Evolutionary conservation across 2,797 vertebrate species (phyloP), one percentile per base, ranked within the genome.

Genomic region (Eospalax fontanierii): DNA sequence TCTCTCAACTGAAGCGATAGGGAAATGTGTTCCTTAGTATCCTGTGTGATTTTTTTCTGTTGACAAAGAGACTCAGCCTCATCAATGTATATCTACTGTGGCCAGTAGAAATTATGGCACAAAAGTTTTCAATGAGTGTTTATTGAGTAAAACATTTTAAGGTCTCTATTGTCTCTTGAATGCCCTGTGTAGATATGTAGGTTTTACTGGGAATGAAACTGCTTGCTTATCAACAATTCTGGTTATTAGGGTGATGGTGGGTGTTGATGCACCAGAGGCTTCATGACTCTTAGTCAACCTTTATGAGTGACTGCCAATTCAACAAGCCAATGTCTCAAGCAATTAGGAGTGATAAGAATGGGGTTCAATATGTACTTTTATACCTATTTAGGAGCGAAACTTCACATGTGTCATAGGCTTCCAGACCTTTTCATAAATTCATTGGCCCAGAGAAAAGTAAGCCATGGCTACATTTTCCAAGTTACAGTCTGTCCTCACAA

Each of bases 401-500:
- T 84, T 18, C 43, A 24, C 46, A 1, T 1, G 16, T 38, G 35
- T 24, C 46, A 16, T 15, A 71, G 15, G 3, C n/a, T 65, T 46
- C 66, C 46, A 78, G 40, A 54, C 10, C 2, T 16, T 86, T 33
- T 79, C 9, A 15, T 21, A 86, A 19, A 70, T 21, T 12, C 10
- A 65, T 15, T 46, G 66, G 46, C 54, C n/a, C 18, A 30, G 28
- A 90, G 40, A 61, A 85, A 54, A 95, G 19, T 15, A 93, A 78
- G 33, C 50, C 46, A 3, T 46, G 40, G 14, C 46, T 89, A 12
- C 14, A 85, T 21, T 19, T 79, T 75, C 87, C 33, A 89, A 83
- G 40, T 6, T 87, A n/a, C 59, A 96, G 90, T 10, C 81, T 87
- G 35, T 76, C 91, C 89, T 92, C 79, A 63, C 73, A 89, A 95